Base-by-base conservation (phyloP, 2,797 vertebrate genomes). In the Chelon auratus region DNA sequence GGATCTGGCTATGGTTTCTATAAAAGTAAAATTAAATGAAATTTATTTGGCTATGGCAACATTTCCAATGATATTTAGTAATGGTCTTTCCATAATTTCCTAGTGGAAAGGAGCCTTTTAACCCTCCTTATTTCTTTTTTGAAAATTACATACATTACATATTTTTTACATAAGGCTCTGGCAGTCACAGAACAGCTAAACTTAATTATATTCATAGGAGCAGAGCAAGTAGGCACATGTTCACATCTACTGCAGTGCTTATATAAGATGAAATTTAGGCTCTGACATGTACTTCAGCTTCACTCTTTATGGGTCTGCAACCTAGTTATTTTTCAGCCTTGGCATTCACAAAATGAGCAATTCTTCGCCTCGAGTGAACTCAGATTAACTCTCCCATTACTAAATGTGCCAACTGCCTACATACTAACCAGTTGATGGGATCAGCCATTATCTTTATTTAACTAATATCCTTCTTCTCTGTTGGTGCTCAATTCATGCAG, bases 401-500 rank as follows among this genome's bases (percentile, higher is more conserved):
- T 2, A 37, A 58, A 67, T 42, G 17, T 33, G 47, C 24, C 47
- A 60, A 39, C 52, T 40, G 64, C 30, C 37, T 39, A 64, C 54
- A 72, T 62, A 67, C 60, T 72, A 51, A 47, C 59, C 54, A 61
- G 45, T 48, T 71, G 39, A 73, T 70, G 69, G 65, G 74, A 24
- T 67, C 56, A 43, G 56, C 47, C 58, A 76, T 83, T 74, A 56
- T 77, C 56, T 74, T 74, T 57, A 72, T 81, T 62, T 53, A 36
- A 57, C 39, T 54, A 68, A 55, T 68, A 47, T 60, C 62, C 58
- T 54, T 30, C 52, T 22, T 57, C 9, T 48, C 22, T 54, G 26
- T 42, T 37, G 33, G 51, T 52, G 52, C 53, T 56, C 65, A 52
- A 78, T 76, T 61, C 42, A 64, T 24, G 68, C 68, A 22, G 62